phyloP scores from a whole-genome alignment of 1,140 invertebrate genomes.

The Drosophila nannoptera region DNA sequence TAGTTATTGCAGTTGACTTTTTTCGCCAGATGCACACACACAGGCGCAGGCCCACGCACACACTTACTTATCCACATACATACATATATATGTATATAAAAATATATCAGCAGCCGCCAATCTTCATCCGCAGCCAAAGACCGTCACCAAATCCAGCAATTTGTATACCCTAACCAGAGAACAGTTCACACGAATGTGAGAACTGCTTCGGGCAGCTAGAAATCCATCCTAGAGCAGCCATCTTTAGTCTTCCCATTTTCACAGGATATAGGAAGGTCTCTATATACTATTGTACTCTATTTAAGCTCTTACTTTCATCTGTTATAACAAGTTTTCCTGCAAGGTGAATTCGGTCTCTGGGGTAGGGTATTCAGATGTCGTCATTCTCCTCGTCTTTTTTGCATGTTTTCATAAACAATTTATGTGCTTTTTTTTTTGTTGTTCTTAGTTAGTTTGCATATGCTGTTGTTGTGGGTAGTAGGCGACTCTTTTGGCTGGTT shows the following conservation, averaged over 20 bases:
- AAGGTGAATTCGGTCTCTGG: too few relatives aligned
- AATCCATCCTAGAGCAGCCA: too few relatives aligned
- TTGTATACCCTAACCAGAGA: conserved; percentile 42
- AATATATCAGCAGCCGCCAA: conserved; percentile 53
- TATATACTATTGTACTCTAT: too few relatives aligned
- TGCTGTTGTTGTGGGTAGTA: conserved; percentile 32
- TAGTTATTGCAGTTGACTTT: conserved; percentile 59
- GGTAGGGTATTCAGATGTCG: conserved; percentile 25
- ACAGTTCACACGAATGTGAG: neutral
- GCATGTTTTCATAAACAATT: conserved; percentile 62
- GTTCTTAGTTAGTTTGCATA: conserved; percentile 43
- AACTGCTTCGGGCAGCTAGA: neutral
- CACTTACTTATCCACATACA: neutral
- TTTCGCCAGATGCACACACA: conserved; percentile 29
- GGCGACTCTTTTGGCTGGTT: conserved; percentile 18
- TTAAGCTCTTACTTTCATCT: too few relatives aligned
- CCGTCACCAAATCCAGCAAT: conserved; percentile 41
- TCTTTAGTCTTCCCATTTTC: too few relatives aligned
- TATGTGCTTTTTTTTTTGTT: conserved; percentile 65
- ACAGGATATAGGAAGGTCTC: too few relatives aligned
- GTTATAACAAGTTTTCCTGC: too few relatives aligned
- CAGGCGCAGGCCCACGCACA: neutral
- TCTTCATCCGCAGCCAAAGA: conserved; percentile 49
- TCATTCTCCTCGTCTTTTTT: conserved; percentile 1
- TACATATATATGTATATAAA: conserved; percentile 1